These are phyloP conservation scores for Scomber scombrus DNA, from an alignment of 2,113 vertebrate genomes.

Conservation along the genomic window DNA sequence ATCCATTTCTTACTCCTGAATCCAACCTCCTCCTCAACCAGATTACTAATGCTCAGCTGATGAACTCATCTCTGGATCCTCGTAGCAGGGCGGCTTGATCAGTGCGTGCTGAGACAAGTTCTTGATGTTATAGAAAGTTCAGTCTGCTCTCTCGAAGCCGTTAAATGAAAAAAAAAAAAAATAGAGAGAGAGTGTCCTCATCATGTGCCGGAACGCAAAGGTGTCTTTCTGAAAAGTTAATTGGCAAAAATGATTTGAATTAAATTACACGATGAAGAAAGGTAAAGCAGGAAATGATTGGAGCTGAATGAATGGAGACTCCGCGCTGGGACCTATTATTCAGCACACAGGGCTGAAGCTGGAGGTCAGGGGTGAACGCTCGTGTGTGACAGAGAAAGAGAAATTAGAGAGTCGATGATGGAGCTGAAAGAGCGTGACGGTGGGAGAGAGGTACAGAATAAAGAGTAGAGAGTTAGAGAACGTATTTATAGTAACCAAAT, in stretches of 20 bases:
- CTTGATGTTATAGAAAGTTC: not conserved
- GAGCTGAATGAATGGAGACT: slow-evolving; percentile 3
- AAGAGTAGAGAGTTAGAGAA: slow-evolving; percentile 1
- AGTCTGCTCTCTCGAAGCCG: not conserved
- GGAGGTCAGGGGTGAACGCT: slow-evolving; percentile 24
- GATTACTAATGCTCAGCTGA: not conserved
- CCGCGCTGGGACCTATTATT: slow-evolving; percentile 52
- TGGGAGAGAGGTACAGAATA: not conserved
- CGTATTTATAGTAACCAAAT: not conserved
- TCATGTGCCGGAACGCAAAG: not conserved
- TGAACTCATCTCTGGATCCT: not conserved
- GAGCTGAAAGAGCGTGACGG: not conserved
- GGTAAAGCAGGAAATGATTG: not conserved
- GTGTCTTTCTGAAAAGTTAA: not conserved
- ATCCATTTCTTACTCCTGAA: no score
- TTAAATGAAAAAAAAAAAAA: not conserved
- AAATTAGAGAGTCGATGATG: slow-evolving; percentile 16
- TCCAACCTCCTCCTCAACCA: no score
- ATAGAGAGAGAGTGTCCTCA: not conserved
- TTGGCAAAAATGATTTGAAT: slow-evolving; percentile 45
- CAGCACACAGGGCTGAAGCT: not conserved
- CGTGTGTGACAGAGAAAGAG: slow-evolving; percentile 3
- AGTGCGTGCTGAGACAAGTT: not conserved
- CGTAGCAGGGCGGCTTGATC: not conserved
- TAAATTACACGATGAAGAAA: not conserved